Percentiles rank a stretch among this genome's conserved stretches.
phyloP scores from a whole-genome alignment of 2,888 invertebrate genomes.

The Ariolimax columbianus region DNA sequence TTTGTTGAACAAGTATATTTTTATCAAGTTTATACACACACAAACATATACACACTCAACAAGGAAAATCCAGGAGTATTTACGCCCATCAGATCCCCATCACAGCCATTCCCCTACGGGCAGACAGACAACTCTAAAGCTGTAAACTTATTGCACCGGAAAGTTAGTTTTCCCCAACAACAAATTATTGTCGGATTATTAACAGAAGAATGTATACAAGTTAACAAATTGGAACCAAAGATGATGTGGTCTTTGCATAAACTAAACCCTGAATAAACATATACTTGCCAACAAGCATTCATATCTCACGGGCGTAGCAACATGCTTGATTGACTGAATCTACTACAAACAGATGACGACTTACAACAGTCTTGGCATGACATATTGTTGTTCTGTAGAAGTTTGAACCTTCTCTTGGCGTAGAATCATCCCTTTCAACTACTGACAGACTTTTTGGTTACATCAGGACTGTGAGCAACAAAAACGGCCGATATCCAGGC shows the following conservation, averaged over 20 bases:
- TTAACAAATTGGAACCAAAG: slow-evolving; percentile 3
- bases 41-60: background rate
- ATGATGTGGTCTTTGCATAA: background rate
- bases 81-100: background rate
- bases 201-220: slow-evolving; percentile 2
- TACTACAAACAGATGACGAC: too few relatives aligned
- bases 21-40: background rate
- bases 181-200: background rate
- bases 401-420: too few relatives aligned
- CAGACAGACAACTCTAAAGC: background rate
- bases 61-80: background rate
- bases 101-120: background rate
- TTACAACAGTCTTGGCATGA: too few relatives aligned
- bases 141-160: slow-evolving; percentile 24
- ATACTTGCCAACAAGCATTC: too few relatives aligned
- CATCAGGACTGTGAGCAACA: too few relatives aligned
- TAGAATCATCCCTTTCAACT: too few relatives aligned
- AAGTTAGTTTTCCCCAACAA: background rate
- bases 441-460: too few relatives aligned
- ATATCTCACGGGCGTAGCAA: too few relatives aligned
- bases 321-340: too few relatives aligned
- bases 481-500: too few relatives aligned
- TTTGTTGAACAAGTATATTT: background rate
- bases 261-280: background rate
- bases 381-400: too few relatives aligned